Conservation (phyloP, 2,797 vertebrate genomes). For the Smutsia temminckii region DNA sequence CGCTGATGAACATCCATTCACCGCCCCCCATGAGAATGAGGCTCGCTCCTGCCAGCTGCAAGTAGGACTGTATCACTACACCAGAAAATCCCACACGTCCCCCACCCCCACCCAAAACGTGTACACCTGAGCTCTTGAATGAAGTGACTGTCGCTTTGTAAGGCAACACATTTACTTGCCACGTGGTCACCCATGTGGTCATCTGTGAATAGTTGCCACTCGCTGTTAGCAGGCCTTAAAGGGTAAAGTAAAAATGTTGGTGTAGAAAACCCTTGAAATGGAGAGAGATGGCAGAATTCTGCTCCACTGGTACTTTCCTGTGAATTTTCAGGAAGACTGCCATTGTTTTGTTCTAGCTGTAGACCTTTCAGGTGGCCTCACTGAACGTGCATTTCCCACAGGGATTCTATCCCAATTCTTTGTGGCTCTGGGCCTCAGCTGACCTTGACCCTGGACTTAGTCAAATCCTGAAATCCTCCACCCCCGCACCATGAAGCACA, state of each 20-base stretch:
- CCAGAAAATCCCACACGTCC: too few species aligned
- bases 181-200: too few species aligned
- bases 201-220: neutral
- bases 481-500: neutral
- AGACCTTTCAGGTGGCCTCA: neutral
- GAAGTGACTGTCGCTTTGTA: neutral
- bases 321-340: neutral
- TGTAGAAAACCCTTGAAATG: neutral
- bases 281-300: neutral
- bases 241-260: neutral
- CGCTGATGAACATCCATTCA: too few species aligned
- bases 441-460: neutral
- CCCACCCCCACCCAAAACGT: too few species aligned
- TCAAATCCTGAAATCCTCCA: neutral
- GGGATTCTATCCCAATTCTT: neutral
- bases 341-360: neutral
- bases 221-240: too few species aligned
- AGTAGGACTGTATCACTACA: too few species aligned
- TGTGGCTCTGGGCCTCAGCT: fast-evolving
- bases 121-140: neutral
- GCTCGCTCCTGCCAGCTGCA: too few species aligned
- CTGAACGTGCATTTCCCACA: too few species aligned
- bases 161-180: neutral
- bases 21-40: neutral
- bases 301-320: neutral